Base-by-base conservation (phyloP, 2,797 vertebrate genomes). In the Periparus ater region DNA sequence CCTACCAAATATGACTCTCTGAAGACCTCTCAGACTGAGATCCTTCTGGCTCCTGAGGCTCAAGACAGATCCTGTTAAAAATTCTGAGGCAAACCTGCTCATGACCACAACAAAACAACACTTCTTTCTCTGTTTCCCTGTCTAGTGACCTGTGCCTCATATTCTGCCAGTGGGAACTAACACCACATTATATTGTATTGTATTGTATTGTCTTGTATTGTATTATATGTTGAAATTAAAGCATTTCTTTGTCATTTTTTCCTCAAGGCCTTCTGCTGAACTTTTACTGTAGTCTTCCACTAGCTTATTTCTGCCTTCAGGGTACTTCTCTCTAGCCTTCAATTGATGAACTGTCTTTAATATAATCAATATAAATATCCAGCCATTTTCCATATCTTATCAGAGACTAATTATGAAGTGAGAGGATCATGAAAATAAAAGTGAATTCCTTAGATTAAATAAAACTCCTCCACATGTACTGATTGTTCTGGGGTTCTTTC, bases 301-400 rank as follows among this genome's bases (percentile, higher is more conserved):
- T 66, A 95, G 62, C 23, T 94, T 76, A 78, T 84, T 94, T 84
- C 66, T 91, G 83, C 75, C 93, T 94, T 89, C 75, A 80, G 63
- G 81, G 40, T 80, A 62, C 30, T 44, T 44, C 38, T 65, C 54
- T 78, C 44, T 50, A 93, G 51, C 21, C 36, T 89, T 89, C 34
- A 86, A 62, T 65, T 58, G 6, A 51, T 62, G 88, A 91, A 95
- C 38, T 40, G 38, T 95, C 32, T 89, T 93, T 54, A 87, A 73
- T 88, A 68, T 78, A 47, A 94, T 93, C 79, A 88, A 84, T 94
- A 95, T 78, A 93, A 78, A 89, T 84, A 96, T 27, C 70, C 40
- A 93, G 47, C 60, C 51, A 76, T 81, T 51, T 88, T 84, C n/a
- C 51, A 58, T 67, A 74, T 79, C 45, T 53, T 77, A 57, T 10